A percentile compares a stretch with the other conserved stretches of the same genome.
These are phyloP conservation scores for Acromyrmex echinatior DNA, from an alignment of 1,140 invertebrate species.

Conservation along the genomic window DNA sequence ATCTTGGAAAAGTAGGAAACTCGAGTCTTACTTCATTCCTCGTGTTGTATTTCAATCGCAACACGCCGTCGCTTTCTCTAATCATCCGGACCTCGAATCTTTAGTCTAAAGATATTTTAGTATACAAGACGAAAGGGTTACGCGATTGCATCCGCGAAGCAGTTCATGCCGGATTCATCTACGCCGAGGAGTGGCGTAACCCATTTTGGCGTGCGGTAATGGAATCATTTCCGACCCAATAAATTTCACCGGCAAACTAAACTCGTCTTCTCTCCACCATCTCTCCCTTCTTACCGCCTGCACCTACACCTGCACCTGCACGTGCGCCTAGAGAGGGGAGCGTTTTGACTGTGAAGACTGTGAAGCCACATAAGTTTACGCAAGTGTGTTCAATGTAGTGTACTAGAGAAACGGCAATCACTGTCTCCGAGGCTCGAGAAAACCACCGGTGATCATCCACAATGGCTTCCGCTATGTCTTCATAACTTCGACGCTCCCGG, in stretches of 20 bases:
- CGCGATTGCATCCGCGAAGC: slow-evolving; percentile 51
- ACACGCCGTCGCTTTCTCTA: background rate
- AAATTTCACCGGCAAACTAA: slow-evolving; percentile 77
- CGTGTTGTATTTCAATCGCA: background rate
- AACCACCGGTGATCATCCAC: slow-evolving; percentile 37
- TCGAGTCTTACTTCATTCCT: too few relatives aligned
- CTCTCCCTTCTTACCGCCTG: background rate
- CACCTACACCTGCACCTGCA: slow-evolving; percentile 25
- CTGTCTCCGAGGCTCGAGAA: slow-evolving; percentile 40
- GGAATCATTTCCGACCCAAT: slow-evolving; percentile 80
- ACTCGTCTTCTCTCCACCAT: slow-evolving; percentile 39
- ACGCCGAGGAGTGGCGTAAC: slow-evolving; percentile 59
- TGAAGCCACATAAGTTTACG: background rate
- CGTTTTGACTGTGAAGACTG: background rate
- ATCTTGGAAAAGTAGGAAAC: background rate
- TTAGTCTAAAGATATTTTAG: slow-evolving; percentile 16
- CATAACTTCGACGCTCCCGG: slow-evolving; percentile 5
- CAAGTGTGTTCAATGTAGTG: slow-evolving; percentile 30
- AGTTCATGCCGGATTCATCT: slow-evolving; percentile 55
- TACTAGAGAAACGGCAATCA: slow-evolving; percentile 43
- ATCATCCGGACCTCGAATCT: background rate
- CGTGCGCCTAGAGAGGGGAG: background rate
- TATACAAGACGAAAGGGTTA: slow-evolving; percentile 17
- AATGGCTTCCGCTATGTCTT: slow-evolving; percentile 20
- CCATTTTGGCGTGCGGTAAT: slow-evolving; percentile 74